Evolutionary conservation across 2,797 vertebrate species (phyloP), one percentile per base, ranked within the genome.

Genomic region (Tokudaia tokunoshimensis): DNA sequence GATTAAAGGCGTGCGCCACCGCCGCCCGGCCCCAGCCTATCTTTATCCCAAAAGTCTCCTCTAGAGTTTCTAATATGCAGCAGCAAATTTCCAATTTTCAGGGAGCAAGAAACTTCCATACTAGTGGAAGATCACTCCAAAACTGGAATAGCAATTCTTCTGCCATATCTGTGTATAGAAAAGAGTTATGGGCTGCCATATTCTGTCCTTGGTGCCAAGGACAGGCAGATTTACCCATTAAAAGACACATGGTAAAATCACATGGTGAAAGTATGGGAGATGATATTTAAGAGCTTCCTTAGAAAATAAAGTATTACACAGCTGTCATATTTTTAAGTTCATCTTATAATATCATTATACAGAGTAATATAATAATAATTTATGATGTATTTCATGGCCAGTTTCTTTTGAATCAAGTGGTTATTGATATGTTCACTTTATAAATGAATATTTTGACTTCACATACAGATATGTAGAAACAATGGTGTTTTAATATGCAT

Each of bases 181-280:
- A 84, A 26, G 0, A 31, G 37, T 41, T 1, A 26, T 7, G 15
- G 29, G 29, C 14, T 31, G 1, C 37, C 61, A 79, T 22, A 2
- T 78, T 63, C 20, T 81, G 9, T 34, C 15, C 9, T 59, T 52
- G 13, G 31, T 80, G 50, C 34, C 9, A 87, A 44, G 78, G 41
- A 24, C 41, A n/a, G 29, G 22, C 37, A 52, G 6, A 52, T 22
- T 24, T 29, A 72, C 4, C 5, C 41, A 34, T 5, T 11, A 9
- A 29, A 24, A 22, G 31, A 19, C 15, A 17, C 17, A 9, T 47
- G 6, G 9, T 29, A 81, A 80, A 22, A 20, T 13, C 59, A 37
- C 2, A 1, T 44, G 37, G 3, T 13, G 0, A 7, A 63, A 59
- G 3, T 1, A 0, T 34, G 1, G 29, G 19, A 29, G 31, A 26